phyloP scores from a whole-genome alignment of 2,888 invertebrate species.

The Agriotes lineatus region DNA sequence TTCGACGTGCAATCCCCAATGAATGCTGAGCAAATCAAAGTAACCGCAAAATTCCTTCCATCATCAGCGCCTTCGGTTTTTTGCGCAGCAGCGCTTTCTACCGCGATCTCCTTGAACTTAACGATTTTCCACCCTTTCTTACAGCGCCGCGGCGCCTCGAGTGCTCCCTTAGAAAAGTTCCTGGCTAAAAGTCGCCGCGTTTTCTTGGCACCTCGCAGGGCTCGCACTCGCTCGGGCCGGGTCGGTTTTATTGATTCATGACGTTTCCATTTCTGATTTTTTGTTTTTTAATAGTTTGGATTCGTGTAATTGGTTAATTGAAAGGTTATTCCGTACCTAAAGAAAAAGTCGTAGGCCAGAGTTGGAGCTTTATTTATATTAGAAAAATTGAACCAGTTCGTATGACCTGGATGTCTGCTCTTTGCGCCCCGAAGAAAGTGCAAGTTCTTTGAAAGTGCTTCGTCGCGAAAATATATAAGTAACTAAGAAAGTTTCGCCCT shows the following conservation, averaged over 20 bases:
- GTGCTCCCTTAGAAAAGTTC: constrained; percentile 56
- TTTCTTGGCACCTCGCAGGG: constrained; percentile 49
- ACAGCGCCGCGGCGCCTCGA: constrained; percentile 41
- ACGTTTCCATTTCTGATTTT: constrained; percentile 2
- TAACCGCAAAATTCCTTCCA: constrained; percentile 61
- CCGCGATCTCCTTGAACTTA: constrained; percentile 55
- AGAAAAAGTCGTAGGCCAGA: no score
- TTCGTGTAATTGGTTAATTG: neutral
- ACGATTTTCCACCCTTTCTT: constrained; percentile 52
- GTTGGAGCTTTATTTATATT: no score
- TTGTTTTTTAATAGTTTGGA: neutral
- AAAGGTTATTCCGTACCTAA: no score
- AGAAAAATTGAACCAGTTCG: no score
- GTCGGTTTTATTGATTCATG: constrained; percentile 46
- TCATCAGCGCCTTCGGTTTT: constrained; percentile 43
- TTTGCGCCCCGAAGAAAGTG: constrained; percentile 26
- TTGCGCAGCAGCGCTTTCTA: constrained; percentile 57
- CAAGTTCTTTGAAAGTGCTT: constrained; percentile 43
- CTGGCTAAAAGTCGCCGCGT: constrained; percentile 55
- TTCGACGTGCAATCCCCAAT: constrained; percentile 34
- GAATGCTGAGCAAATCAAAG: constrained; percentile 61
- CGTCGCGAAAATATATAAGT: constrained; percentile 58
- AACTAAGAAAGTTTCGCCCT: constrained; percentile 54
- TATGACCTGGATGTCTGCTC: no score
- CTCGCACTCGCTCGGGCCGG: constrained; percentile 50